Evolutionary conservation across 2,797 vertebrate genomes (phyloP).

Genomic region (Chelmon rostratus): DNA sequence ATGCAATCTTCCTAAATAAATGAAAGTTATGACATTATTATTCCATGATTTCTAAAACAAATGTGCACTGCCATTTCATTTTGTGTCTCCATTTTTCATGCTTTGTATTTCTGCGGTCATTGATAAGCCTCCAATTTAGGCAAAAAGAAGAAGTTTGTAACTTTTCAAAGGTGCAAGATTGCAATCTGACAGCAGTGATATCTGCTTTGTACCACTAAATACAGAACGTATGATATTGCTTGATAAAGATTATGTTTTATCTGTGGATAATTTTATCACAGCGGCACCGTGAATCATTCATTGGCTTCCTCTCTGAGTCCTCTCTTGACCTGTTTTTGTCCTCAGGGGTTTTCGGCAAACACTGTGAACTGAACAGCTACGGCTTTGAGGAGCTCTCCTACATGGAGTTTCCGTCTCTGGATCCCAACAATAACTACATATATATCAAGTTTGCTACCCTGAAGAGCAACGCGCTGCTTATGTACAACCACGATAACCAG

Average conservation of each 20-base stretch:
- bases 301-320: slow-evolving; percentile 57
- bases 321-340: slow-evolving; percentile 51
- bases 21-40: slow-evolving; percentile 31
- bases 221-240: slow-evolving; percentile 8
- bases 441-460: slow-evolving; percentile 98
- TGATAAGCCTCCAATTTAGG: neutral
- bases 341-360: slow-evolving; percentile 97
- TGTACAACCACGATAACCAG: slow-evolving; percentile 99
- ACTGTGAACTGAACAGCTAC: slow-evolving; percentile 98
- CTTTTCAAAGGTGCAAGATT: slow-evolving; percentile 16
- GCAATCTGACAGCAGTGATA: slow-evolving; percentile 8
- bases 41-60: slow-evolving; percentile 50
- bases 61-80: slow-evolving; percentile 59
- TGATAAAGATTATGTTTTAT: slow-evolving; percentile 48
- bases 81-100: slow-evolving; percentile 61
- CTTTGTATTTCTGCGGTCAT: slow-evolving; percentile 18
- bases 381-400: slow-evolving; percentile 98
- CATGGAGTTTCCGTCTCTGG: slow-evolving; percentile 98
- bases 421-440: slow-evolving; percentile 99
- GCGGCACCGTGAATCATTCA: slow-evolving; percentile 57
- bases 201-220: slow-evolving; percentile 14
- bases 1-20: slow-evolving; percentile 36
- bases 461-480: slow-evolving; percentile 90
- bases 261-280: slow-evolving; percentile 58
- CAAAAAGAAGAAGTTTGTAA: neutral